Evolutionary conservation across 2,888 invertebrate genomes (phyloP).

Genomic region (Harmothoe impar): DNA sequence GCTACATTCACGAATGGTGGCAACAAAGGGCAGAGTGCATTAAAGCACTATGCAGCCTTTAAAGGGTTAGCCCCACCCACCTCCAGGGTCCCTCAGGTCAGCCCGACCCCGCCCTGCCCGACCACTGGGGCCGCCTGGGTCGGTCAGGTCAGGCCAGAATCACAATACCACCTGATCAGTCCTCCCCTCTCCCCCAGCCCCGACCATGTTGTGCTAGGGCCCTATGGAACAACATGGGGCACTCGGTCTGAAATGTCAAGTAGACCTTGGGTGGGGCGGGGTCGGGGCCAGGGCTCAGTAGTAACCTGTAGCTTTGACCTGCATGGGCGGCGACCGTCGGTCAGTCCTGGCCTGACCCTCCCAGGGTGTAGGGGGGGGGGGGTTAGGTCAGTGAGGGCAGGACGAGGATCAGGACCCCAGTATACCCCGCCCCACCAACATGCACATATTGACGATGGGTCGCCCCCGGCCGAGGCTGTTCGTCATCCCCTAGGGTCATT

Average conservation of each 20-base stretch:
- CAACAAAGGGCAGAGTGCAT: too few relatives aligned
- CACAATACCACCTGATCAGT: constrained; percentile 54
- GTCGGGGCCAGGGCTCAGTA: background rate
- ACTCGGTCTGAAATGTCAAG: constrained; percentile 44
- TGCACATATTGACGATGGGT: constrained; percentile 49
- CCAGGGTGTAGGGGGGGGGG: background rate
- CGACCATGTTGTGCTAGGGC: background rate
- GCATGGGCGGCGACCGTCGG: background rate
- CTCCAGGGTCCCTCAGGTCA: background rate
- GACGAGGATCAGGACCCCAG: background rate
- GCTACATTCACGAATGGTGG: too few relatives aligned
- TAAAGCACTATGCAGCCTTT: too few relatives aligned
- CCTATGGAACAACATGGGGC: constrained; percentile 45
- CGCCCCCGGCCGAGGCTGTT: background rate
- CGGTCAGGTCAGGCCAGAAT: constrained; percentile 48
- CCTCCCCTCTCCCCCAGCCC: background rate
- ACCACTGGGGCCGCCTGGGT: background rate
- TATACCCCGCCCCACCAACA: background rate
- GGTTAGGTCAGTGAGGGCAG: background rate
- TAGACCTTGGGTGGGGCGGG: background rate
- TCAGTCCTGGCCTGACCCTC: background rate
- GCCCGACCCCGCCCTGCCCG: background rate
- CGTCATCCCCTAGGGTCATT: constrained; percentile 27
- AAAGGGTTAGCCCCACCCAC: background rate
- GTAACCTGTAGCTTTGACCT: constrained; percentile 25